Conservation (phyloP, 1,140 invertebrate genomes). For the Carposina sasakii region DNA sequence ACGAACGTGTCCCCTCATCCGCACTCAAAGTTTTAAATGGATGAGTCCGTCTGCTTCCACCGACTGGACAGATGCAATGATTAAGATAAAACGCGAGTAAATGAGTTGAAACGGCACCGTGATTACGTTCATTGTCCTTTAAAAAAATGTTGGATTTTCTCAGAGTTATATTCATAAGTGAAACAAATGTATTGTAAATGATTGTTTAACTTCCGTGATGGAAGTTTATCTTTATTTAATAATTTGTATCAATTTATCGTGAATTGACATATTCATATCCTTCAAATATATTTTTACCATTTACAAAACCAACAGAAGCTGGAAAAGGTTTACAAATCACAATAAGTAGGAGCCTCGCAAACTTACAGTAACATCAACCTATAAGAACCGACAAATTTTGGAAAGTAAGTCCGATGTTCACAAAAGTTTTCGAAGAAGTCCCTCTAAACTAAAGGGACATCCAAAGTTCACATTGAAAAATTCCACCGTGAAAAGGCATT, state of each 20-base stretch:
- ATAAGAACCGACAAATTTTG: no score
- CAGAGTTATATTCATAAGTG: constrained; percentile 12
- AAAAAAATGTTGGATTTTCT: not conserved
- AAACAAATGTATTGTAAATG: constrained; percentile 21
- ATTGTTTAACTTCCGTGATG: not conserved
- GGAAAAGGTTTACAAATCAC: no score
- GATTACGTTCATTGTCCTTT: not conserved
- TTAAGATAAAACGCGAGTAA: constrained; percentile 15
- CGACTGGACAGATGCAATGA: constrained; percentile 25
- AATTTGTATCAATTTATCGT: constrained; percentile 34
- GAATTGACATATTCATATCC: no score
- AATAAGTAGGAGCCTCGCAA: no score
- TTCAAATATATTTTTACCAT: no score
- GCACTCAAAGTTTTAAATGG: constrained; percentile 53
- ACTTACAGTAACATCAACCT: no score
- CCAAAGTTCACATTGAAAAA: not conserved
- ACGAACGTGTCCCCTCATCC: constrained; percentile 54
- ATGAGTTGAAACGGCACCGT: not conserved
- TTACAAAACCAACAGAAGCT: no score
- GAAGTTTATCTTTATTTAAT: constrained; percentile 24
- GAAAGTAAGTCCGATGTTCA: no score
- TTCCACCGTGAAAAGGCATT: constrained; percentile 28
- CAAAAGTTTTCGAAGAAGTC: no score
- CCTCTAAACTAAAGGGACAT: not conserved
- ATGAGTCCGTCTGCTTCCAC: constrained; percentile 32